Evolutionary conservation across 2,113 vertebrate genomes (phyloP).

Genomic region (Hippocampus abdominalis): DNA sequence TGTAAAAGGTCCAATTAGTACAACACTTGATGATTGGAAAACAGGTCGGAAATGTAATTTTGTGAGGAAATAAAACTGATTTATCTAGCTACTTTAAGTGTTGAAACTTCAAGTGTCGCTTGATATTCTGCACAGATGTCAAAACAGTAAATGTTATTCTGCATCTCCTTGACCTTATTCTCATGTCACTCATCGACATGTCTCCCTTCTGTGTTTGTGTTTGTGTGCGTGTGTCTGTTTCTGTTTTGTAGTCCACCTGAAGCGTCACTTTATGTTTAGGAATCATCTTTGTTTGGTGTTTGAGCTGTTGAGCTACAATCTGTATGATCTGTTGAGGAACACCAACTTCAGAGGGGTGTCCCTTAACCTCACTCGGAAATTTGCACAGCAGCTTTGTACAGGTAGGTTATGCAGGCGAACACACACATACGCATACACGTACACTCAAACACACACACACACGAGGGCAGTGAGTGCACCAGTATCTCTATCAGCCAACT

Average conservation of each 20-base stretch:
- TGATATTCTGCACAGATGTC: background rate
- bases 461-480: background rate
- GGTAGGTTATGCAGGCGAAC: conserved; percentile 33
- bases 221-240: conserved; percentile 7
- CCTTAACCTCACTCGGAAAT: conserved; percentile 90
- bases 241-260: conserved; percentile 81
- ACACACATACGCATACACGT: background rate
- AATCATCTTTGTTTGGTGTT: conserved; percentile 97
- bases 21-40: background rate
- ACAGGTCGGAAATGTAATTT: background rate
- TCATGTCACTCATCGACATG: conserved; percentile 14
- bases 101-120: background rate
- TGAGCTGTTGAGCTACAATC: conserved; percentile 93
- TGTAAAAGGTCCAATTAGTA: background rate
- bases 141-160: background rate
- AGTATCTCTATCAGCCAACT: background rate
- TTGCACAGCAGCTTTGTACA: conserved; percentile 94
- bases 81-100: background rate
- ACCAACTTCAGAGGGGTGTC: conserved; percentile 94
- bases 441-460: background rate
- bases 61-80: background rate
- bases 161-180: background rate
- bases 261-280: conserved; percentile 97
- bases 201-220: conserved; percentile 17
- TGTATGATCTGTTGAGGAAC: conserved; percentile 91